Evolutionary conservation across 2,888 invertebrate genomes (phyloP).

Genomic region (Sturmia bella): DNA sequence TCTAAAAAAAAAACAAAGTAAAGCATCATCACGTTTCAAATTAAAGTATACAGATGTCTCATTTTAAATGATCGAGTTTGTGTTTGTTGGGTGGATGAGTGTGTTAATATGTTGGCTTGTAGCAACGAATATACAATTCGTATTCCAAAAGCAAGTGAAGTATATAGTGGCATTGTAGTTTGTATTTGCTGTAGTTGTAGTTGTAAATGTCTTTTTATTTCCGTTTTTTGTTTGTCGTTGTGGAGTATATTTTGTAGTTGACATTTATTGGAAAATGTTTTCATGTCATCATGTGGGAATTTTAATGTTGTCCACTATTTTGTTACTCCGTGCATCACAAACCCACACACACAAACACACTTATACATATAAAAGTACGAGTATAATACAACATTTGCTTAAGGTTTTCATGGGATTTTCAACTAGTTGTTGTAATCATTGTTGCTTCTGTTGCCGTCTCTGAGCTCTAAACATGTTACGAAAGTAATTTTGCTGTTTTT

Average conservation of each 20-base stretch:
- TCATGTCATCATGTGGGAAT: constrained; percentile 70
- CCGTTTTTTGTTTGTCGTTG: constrained; percentile 61
- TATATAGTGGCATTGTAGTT: constrained; percentile 52
- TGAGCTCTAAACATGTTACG: constrained; percentile 46
- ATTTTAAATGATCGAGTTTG: no score
- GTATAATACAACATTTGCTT: constrained; percentile 42
- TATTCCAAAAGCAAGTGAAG: constrained; percentile 4
- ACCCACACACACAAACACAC: neutral
- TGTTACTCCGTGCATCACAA: constrained; percentile 40
- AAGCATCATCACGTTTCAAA: no score
- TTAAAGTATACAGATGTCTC: no score
- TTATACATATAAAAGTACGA: no score
- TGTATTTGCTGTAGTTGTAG: constrained; percentile 46
- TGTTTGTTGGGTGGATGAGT: no score
- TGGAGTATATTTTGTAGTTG: constrained; percentile 68
- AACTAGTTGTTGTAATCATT: constrained; percentile 16
- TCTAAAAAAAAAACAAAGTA: no score
- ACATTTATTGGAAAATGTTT: constrained; percentile 74
- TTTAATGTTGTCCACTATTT: constrained; percentile 67
- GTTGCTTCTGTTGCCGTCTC: constrained; percentile 14
- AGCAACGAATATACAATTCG: constrained; percentile 8
- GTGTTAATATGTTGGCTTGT: neutral
- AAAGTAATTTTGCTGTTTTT: neutral
- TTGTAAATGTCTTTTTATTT: constrained; percentile 21
- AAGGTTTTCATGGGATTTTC: constrained; percentile 56